These are phyloP conservation scores for Agonopterix subpropinquella DNA, from an alignment of 2,888 invertebrate species.

Conservation along the genomic window DNA sequence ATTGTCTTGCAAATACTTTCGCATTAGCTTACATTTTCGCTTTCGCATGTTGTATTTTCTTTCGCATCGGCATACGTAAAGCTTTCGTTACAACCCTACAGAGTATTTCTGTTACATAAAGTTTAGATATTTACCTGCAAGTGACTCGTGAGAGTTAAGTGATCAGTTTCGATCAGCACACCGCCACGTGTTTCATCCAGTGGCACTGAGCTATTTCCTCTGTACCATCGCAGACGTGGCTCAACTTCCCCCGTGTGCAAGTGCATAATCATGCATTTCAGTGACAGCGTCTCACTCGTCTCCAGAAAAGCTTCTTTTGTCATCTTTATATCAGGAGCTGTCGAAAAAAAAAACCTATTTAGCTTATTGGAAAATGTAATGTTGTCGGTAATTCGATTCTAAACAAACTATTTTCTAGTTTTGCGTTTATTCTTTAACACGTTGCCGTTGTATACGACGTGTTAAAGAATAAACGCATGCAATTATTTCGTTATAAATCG, in stretches of 20 bases:
- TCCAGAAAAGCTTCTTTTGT: constrained; percentile 62
- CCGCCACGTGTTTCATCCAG: constrained; percentile 68
- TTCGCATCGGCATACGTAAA: constrained; percentile 2
- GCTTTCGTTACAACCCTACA: constrained; percentile 1
- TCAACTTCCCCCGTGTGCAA: constrained; percentile 40
- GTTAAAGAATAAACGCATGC: too few relatives aligned
- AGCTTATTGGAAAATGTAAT: not conserved
- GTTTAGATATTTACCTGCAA: constrained; percentile 42
- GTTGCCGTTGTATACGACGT: too few relatives aligned
- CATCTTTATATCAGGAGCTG: constrained; percentile 61
- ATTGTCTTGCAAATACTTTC: not conserved
- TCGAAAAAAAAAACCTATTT: constrained; percentile 13
- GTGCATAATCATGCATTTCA: constrained; percentile 57
- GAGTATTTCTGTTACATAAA: constrained; percentile 6
- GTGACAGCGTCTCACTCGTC: constrained; percentile 59
- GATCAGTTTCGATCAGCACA: constrained; percentile 61
- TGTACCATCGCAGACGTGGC: constrained; percentile 55
- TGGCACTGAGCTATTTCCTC: constrained; percentile 43
- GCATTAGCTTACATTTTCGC: constrained; percentile 2
- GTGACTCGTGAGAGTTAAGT: constrained; percentile 54
- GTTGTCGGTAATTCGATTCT: too few relatives aligned
- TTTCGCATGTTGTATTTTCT: not conserved
- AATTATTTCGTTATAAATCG: too few relatives aligned
- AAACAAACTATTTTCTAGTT: too few relatives aligned
- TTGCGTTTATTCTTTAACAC: too few relatives aligned